Evolutionary conservation across 2,113 vertebrate genomes (phyloP).

Genomic region (Litocranius walleri): DNA sequence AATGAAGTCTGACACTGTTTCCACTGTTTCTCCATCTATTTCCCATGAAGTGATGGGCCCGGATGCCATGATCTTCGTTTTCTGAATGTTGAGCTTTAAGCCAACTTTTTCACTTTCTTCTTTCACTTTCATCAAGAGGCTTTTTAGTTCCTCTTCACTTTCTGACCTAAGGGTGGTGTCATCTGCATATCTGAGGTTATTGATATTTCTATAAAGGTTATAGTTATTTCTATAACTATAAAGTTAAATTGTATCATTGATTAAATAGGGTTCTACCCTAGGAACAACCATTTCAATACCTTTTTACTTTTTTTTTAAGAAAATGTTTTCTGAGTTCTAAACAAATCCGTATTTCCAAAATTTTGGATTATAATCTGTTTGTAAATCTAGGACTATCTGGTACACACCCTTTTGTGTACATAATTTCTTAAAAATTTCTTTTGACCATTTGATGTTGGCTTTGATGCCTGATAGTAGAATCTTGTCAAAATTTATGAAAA

Average conservation of each 20-base stretch:
- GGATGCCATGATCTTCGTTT: too few relatives aligned
- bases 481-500: background rate
- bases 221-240: background rate
- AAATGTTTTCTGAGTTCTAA: constrained; percentile 28
- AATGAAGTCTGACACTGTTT: too few relatives aligned
- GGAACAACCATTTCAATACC: background rate
- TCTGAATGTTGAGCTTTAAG: too few relatives aligned
- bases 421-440: constrained; percentile 17
- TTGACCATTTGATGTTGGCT: background rate
- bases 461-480: background rate
- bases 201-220: too few relatives aligned
- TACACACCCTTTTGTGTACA: background rate
- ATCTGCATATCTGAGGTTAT: too few relatives aligned
- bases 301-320: background rate
- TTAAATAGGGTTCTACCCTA: background rate
- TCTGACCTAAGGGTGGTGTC: too few relatives aligned
- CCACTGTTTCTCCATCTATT: too few relatives aligned
- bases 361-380: background rate
- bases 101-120: too few relatives aligned
- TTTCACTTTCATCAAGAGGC: too few relatives aligned
- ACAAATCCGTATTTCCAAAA: background rate
- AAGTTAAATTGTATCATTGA: constrained; percentile 5
- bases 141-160: too few relatives aligned
- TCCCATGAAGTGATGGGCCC: too few relatives aligned
- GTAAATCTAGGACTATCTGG: background rate